These are phyloP conservation scores for Agrilus cyanescens DNA, from an alignment of 2,888 invertebrate species.

Conservation along the genomic window DNA sequence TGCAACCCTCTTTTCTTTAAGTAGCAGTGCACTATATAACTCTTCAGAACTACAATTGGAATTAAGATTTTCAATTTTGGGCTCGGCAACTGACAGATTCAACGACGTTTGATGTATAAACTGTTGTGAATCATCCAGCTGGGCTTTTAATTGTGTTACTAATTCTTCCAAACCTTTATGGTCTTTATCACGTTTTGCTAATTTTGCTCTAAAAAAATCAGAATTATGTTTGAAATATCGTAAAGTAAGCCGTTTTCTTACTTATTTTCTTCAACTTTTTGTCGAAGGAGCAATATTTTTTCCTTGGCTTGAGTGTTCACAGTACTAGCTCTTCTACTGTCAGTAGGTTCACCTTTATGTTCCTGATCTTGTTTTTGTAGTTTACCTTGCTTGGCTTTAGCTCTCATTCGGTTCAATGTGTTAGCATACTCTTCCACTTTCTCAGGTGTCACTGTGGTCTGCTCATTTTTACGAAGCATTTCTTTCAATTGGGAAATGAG, in stretches of 20 bases:
- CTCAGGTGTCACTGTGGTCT: slow-evolving; percentile 31
- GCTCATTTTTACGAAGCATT: slow-evolving; percentile 33
- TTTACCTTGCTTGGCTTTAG: slow-evolving; percentile 27
- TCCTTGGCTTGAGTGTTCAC: slow-evolving; percentile 37
- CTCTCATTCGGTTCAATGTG: slow-evolving; percentile 31
- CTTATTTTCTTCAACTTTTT: slow-evolving; percentile 44
- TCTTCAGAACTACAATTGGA: slow-evolving; percentile 30
- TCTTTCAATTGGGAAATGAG: slow-evolving; percentile 35
- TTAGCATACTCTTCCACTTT: slow-evolving; percentile 36
- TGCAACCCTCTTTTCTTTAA: slow-evolving; percentile 50
- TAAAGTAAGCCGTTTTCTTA: slow-evolving; percentile 14
- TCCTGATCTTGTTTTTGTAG: slow-evolving; percentile 20
- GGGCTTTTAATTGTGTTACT: slow-evolving; percentile 41
- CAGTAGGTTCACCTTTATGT: slow-evolving; percentile 10
- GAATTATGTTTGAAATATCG: not conserved
- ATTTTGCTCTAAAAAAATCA: slow-evolving; percentile 28
- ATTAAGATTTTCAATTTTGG: slow-evolving; percentile 26
- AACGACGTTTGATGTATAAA: slow-evolving; percentile 23
- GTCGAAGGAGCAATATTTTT: slow-evolving; percentile 39
- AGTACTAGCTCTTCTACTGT: slow-evolving; percentile 14
- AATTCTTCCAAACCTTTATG: slow-evolving; percentile 42
- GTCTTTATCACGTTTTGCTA: slow-evolving; percentile 41
- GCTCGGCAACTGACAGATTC: slow-evolving; percentile 24
- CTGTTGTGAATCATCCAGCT: slow-evolving; percentile 40
- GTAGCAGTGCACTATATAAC: slow-evolving; percentile 37